Evolutionary conservation across 2,888 invertebrate genomes (phyloP).

Genomic region (Drosophila hamatofila): DNA sequence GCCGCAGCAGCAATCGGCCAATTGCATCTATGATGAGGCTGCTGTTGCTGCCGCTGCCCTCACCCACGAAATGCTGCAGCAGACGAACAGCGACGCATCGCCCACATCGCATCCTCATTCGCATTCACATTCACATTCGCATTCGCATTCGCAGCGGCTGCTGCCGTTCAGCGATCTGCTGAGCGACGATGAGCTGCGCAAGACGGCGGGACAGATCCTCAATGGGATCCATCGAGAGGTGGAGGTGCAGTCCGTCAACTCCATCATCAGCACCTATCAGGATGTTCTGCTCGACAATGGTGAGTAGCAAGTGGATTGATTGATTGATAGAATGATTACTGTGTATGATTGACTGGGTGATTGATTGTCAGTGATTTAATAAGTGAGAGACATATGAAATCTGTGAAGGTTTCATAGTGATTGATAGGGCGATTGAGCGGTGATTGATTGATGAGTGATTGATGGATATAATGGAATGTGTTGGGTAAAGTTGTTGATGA

Average conservation of each 20-base stretch:
- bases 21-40: conserved; percentile 83
- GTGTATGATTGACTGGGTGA: neutral
- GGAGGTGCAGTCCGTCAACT: conserved; percentile 87
- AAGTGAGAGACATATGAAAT: neutral
- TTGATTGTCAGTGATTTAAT: neutral
- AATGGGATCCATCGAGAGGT: conserved; percentile 87
- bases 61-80: conserved; percentile 83
- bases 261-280: conserved; percentile 84
- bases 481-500: too few species aligned
- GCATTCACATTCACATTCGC: conserved; percentile 4
- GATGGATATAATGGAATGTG: neutral
- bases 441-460: neutral
- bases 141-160: conserved; percentile 53
- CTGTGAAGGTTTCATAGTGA: neutral
- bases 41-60: conserved; percentile 83
- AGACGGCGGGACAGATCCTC: conserved; percentile 87
- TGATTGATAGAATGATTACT: conserved; percentile 1
- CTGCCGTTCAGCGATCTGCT: conserved; percentile 79
- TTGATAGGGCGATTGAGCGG: neutral
- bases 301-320: conserved; percentile 52
- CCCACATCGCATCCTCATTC: conserved; percentile 25
- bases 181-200: conserved; percentile 85
- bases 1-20: conserved; percentile 49
- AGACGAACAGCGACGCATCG: conserved; percentile 39
- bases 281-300: conserved; percentile 84